phyloP scores from a whole-genome alignment of 1,140 invertebrate species.

The Zaprionus africanus region DNA sequence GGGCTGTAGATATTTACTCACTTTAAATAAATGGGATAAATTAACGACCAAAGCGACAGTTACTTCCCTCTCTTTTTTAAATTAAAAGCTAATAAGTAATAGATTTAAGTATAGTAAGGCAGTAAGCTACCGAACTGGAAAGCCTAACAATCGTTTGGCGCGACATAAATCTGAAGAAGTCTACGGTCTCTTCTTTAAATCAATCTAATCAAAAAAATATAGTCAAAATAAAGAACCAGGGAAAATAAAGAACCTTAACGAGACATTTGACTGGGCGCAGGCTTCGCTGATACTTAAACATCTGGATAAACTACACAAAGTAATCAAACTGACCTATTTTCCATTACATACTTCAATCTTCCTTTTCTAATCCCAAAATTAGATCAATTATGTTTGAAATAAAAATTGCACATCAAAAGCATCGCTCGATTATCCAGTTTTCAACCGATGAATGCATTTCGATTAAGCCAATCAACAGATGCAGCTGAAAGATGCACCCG shows the following conservation, averaged over 20 bases:
- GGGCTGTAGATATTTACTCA: too few species aligned
- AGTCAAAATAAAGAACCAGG: constrained; percentile 55
- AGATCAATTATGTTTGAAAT: background rate
- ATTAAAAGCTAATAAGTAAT: too few species aligned
- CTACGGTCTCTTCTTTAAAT: too few species aligned
- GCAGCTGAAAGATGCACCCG: constrained; percentile 15
- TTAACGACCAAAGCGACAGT: too few species aligned
- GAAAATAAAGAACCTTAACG: constrained; percentile 67
- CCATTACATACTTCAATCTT: background rate
- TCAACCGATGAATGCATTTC: constrained; percentile 48
- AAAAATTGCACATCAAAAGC: constrained; percentile 48
- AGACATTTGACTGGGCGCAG: constrained; percentile 71
- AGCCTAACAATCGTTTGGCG: too few species aligned
- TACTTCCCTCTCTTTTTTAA: too few species aligned
- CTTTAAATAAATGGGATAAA: too few species aligned
- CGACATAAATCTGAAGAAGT: too few species aligned
- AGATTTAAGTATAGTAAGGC: too few species aligned
- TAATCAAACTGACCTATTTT: background rate
- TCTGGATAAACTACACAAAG: constrained; percentile 65
- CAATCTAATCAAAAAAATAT: too few species aligned
- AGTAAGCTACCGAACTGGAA: too few species aligned
- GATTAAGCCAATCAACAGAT: constrained; percentile 57
- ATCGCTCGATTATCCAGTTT: constrained; percentile 49
- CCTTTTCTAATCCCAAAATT: background rate
- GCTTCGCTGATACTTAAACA: constrained; percentile 65